Evolutionary conservation across 2,113 vertebrate species (phyloP).

Genomic region (Vireo altiloquus): DNA sequence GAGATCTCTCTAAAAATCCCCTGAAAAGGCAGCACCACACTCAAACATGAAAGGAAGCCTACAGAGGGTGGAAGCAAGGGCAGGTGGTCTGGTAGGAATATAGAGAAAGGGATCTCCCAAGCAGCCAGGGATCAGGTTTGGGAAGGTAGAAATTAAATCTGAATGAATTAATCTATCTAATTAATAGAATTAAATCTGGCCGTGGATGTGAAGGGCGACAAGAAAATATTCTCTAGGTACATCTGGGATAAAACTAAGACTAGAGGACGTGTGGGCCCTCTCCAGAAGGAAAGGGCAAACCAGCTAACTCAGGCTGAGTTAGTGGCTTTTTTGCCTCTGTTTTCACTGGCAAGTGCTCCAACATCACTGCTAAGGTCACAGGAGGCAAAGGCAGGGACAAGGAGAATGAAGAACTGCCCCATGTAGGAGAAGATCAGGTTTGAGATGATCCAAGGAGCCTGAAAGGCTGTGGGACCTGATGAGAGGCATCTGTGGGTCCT

Average conservation of each 20-base stretch:
- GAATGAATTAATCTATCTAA: too few species aligned
- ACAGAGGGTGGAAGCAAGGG: not conserved
- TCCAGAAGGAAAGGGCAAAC: not conserved
- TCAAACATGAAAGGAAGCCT: not conserved
- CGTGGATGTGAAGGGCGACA: not conserved
- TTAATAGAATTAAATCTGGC: not conserved
- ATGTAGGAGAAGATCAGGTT: not conserved
- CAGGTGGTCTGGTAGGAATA: not conserved
- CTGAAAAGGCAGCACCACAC: too few species aligned
- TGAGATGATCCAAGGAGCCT: not conserved
- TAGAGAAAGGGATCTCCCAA: not conserved
- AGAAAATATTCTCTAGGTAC: not conserved
- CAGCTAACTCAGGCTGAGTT: accelerated
- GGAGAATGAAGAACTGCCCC: not conserved
- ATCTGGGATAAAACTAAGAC: not conserved
- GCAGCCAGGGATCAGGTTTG: not conserved
- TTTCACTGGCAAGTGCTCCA: not conserved
- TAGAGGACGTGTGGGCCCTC: not conserved
- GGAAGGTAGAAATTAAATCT: too few species aligned
- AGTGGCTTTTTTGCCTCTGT: not conserved
- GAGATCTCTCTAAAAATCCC: too few species aligned
- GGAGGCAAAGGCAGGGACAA: not conserved
- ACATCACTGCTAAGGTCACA: not conserved
- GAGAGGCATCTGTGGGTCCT: not conserved
- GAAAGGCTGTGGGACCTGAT: not conserved